phyloP scores from a whole-genome alignment of 1,140 invertebrate species.

The Sesamia nonagrioides region DNA sequence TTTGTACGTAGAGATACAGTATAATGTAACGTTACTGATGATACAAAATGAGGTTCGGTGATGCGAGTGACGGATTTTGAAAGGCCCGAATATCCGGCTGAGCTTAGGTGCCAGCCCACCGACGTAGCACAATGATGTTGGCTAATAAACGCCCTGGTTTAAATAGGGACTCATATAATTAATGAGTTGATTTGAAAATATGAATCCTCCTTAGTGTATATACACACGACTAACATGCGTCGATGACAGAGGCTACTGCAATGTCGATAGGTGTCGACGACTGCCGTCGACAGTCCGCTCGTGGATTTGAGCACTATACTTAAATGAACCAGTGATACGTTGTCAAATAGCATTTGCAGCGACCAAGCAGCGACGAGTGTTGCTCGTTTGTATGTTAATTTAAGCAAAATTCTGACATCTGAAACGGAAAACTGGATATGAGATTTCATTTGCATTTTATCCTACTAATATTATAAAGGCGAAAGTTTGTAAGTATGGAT shows the following conservation, averaged over 20 bases:
- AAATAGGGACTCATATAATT: slow-evolving; percentile 5
- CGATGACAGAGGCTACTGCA: no score
- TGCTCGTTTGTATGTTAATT: no score
- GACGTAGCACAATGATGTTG: slow-evolving; percentile 17
- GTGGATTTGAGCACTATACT: no score
- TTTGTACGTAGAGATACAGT: slow-evolving; percentile 15
- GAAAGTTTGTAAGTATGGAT: no score
- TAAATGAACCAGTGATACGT: no score
- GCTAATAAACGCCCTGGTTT: slow-evolving; percentile 16
- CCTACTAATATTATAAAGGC: no score
- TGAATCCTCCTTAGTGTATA: neutral
- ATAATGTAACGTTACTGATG: slow-evolving; percentile 19
- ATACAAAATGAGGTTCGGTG: slow-evolving; percentile 37
- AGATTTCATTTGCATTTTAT: neutral
- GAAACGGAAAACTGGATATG: neutral
- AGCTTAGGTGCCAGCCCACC: slow-evolving; percentile 8
- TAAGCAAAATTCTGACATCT: neutral
- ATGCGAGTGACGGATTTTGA: slow-evolving; percentile 31
- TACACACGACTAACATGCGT: no score
- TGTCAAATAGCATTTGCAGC: no score
- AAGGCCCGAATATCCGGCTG: slow-evolving; percentile 9
- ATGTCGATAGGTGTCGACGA: no score
- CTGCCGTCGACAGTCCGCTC: no score
- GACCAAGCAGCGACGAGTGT: no score
- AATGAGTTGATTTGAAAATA: neutral